Evolutionary conservation across 2,113 vertebrate genomes (phyloP), one percentile per base, ranked within the genome.

Genomic region (Myrmecophaga tridactyla): DNA sequence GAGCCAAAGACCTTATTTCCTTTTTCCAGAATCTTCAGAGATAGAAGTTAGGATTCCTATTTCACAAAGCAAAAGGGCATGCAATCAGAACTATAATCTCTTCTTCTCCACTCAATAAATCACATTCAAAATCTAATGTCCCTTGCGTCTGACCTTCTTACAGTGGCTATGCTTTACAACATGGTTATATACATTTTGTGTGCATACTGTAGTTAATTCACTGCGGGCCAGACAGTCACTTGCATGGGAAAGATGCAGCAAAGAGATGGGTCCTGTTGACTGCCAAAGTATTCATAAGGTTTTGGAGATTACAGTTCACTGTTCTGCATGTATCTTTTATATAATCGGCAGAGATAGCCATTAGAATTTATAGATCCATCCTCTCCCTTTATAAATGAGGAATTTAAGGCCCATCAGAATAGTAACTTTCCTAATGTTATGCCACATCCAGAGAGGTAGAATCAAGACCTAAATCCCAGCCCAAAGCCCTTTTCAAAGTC

Each of bases 1-100:
- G 88, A 94, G 73, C 86, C 86, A 89, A 48, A 92, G 88, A 63
- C 86, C 73, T 96, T 67, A 95, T 95, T 95, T 95, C 41, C 84
- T 92, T 92, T 91, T 90, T 94, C 96, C 29, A 3, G 90, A 92
- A 89, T 65, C 91, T 78, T 87, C 18, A 4, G 86, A 90, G 87
- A 94, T 95, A 78, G 63, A 75, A 88, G 85, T 75, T 73, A 92
- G 82, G 82, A 91, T 95, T 96, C 95, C 89, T 83, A 20, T 89
- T 94, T 81, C 82, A 89, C 86, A 77, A 88, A 95, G 89, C 43
- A 48, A 80, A 96, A 92, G 90, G 76, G 48, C 75, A 83, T 58
- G 43, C 36, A 69, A n/a, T 39, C 6, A 1, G 63, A 81, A 39
- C 36, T 70, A 53, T 5, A 51, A 67, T 69, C 34, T 84, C 77